phyloP scores from a whole-genome alignment of 2,797 vertebrate genomes.

The Rhynchotus rufescens region DNA sequence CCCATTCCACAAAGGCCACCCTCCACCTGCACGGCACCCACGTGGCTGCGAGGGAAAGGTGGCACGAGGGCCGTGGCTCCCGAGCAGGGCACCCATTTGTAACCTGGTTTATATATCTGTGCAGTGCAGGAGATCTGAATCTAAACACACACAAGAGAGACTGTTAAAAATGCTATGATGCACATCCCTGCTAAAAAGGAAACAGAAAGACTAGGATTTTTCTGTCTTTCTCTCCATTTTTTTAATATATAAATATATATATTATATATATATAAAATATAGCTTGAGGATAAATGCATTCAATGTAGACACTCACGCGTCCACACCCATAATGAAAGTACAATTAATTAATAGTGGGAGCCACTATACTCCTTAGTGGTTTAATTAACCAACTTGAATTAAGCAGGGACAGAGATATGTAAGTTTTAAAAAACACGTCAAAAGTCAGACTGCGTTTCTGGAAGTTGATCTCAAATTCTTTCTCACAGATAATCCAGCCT shows the following conservation, averaged over 20 bases:
- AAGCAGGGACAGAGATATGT: conserved; percentile 33
- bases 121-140: neutral
- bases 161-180: neutral
- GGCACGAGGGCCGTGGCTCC: neutral
- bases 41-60: neutral
- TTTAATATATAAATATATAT: neutral
- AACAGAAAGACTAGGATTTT: neutral
- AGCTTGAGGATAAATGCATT: conserved; percentile 18
- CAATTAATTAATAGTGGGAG: conserved; percentile 71
- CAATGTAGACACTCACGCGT: neutral
- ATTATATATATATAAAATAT: neutral
- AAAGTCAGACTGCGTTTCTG: conserved; percentile 54
- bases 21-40: neutral
- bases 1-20: neutral
- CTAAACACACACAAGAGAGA: neutral
- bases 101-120: neutral
- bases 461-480: conserved; percentile 57
- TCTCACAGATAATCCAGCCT: conserved; percentile 68
- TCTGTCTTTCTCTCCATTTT: neutral
- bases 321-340: conserved; percentile 18
- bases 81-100: neutral
- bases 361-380: conserved; percentile 35
- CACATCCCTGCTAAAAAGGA: neutral
- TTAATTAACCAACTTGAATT: conserved; percentile 66
- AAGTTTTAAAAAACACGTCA: conserved; percentile 51